Evolutionary conservation across 2,888 invertebrate species (phyloP), one percentile per base, ranked within the genome.

Genomic region (Tenthredo amoena): DNA sequence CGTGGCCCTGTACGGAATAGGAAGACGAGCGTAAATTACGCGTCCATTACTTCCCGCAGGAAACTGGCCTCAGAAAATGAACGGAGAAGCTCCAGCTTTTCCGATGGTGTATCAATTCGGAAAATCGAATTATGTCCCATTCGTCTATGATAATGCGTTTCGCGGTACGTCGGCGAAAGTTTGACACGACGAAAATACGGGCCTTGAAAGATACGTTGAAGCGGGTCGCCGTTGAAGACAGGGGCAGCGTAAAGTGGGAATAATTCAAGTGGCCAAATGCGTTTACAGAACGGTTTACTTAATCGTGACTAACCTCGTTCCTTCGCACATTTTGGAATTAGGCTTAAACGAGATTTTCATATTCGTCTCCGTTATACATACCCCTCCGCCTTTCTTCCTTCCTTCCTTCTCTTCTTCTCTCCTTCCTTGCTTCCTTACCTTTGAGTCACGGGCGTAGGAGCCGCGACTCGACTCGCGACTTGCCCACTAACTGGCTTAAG

Each of bases 321-420:
- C 81, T 34, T 62, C 34, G 68, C 43, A 83, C 65, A 68, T 68
- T 83, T 65, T 85, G 72, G 82, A 37, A 85, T 83, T 68, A 87
- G 89, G 89, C 87, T 91, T 89, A 92, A 92, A 92, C 91, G 90
- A 90, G 91, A 92, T 92, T 92, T 92, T 91, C 92, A 92, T 92
- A 92, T 92, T 91, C 90, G 89, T 90, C 88, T 15, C 81, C 62
- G 40, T 81, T 81, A 15, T 26, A 62, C 21, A n/a, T 58, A 15
- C 26, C 47, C 26, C 18, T n/a, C 43, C 9, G 43, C 74, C 40
- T 74, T 7, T 34, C 26, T 50, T 9, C 34, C 26, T 21, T 6
- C 26, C 43, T 15, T 0, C 43, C 31, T n/a, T n/a, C n/a, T 34
- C 34, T 34, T 18, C 26, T 26, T 26, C 26, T 26, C 26, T 26